Percentiles rank a stretch among this genome's conserved stretches.
Evolutionary conservation across 2,797 vertebrate genomes (phyloP).

Genomic region (Pithecia hirsuta): DNA sequence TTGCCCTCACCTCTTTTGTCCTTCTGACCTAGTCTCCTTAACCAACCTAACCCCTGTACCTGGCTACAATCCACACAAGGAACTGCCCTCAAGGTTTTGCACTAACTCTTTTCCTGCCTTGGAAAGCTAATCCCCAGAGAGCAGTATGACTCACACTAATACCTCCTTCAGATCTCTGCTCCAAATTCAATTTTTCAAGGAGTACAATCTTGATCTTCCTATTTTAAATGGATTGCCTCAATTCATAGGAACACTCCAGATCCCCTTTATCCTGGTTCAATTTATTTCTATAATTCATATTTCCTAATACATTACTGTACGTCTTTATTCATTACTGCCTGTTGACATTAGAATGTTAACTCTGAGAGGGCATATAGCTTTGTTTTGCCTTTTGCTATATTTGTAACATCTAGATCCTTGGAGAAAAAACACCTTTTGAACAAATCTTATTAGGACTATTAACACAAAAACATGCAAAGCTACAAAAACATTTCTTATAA

Average conservation of each 20-base stretch:
- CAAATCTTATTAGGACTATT: neutral
- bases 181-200: neutral
- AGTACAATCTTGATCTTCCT: neutral
- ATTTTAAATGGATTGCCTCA: neutral
- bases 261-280: neutral
- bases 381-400: neutral
- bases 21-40: neutral
- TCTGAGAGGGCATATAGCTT: neutral
- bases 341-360: neutral
- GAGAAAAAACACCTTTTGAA: neutral
- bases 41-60: neutral
- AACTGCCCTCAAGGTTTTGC: neutral
- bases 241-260: neutral
- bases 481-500: neutral
- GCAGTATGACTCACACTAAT: neutral
- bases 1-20: too few species aligned
- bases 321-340: neutral
- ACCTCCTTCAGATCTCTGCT: neutral
- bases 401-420: neutral
- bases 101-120: neutral
- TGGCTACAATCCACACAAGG: neutral
- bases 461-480: conserved; percentile 15
- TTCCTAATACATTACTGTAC: neutral
- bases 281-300: neutral
- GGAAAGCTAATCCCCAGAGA: neutral